Evolutionary conservation across 2,888 invertebrate genomes (phyloP).

Genomic region (Idaea dimidiata): DNA sequence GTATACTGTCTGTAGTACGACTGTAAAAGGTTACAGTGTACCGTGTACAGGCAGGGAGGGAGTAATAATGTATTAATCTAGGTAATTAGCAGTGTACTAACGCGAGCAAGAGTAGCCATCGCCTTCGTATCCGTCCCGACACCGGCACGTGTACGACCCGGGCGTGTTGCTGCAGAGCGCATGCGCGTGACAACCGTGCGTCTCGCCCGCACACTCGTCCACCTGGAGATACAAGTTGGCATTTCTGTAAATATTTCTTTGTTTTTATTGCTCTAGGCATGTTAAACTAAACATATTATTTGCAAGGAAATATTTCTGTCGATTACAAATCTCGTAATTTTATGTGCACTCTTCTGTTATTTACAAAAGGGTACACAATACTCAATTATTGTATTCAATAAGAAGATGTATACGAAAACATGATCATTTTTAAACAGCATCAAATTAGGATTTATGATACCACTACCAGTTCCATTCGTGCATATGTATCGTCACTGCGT

Average conservation of each 20-base stretch:
- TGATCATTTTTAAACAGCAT: neutral
- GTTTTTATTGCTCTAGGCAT: too few species aligned
- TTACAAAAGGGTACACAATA: too few species aligned
- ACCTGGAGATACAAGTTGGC: conserved; percentile 55
- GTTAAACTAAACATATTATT: too few species aligned
- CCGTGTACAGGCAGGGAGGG: neutral
- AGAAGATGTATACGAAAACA: neutral
- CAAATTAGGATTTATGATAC: too few species aligned
- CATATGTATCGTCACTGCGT: too few species aligned
- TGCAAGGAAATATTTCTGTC: too few species aligned
- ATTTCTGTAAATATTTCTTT: neutral
- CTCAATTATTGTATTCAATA: too few species aligned
- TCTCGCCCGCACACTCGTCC: conserved; percentile 88
- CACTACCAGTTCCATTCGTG: too few species aligned
- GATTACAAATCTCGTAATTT: too few species aligned
- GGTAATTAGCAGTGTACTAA: conserved; percentile 67
- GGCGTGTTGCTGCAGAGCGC: conserved; percentile 90
- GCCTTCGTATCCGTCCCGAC: conserved; percentile 85
- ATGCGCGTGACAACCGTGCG: conserved; percentile 87
- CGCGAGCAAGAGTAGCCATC: conserved; percentile 90
- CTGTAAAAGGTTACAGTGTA: neutral
- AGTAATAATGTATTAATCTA: neutral
- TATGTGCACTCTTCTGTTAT: too few species aligned
- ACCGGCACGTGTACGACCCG: conserved; percentile 89
- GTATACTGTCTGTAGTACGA: neutral